Percentiles rank a stretch among this genome's conserved stretches.
phyloP scores from a whole-genome alignment of 2,113 vertebrate genomes.

The Epinephelus cyanopodus region DNA sequence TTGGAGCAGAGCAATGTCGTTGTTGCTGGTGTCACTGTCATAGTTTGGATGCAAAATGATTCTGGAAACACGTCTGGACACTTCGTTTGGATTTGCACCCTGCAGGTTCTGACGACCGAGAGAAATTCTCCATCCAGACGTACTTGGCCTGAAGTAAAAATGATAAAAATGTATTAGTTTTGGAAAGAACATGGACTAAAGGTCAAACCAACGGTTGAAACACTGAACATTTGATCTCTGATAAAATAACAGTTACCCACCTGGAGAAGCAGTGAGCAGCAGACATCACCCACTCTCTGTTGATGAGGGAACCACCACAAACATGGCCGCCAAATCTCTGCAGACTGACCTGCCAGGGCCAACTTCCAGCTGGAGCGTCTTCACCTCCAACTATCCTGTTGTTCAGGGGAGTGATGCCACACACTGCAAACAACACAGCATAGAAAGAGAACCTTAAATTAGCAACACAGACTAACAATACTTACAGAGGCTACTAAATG shows the following conservation, averaged over 20 bases:
- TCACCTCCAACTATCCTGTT: too few species aligned
- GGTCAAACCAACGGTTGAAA: too few species aligned
- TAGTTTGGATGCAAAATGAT: constrained; percentile 77
- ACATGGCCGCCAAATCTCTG: too few species aligned
- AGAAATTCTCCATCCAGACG: not conserved
- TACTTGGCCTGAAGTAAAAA: constrained; percentile 1
- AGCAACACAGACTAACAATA: not conserved
- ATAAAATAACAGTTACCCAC: constrained; percentile 2
- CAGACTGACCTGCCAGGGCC: too few species aligned
- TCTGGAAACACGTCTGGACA: constrained; percentile 16
- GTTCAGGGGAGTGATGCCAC: too few species aligned
- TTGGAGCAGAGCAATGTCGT: constrained; percentile 85
- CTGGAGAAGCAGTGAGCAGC: not conserved
- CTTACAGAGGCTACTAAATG: too few species aligned
- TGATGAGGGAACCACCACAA: too few species aligned
- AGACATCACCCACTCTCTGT: too few species aligned
- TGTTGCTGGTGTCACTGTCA: constrained; percentile 50
- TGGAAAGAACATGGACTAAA: not conserved
- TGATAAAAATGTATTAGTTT: not conserved
- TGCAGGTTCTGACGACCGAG: constrained; percentile 63
- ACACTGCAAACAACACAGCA: too few species aligned
- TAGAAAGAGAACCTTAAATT: too few species aligned
- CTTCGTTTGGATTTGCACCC: constrained; percentile 40
- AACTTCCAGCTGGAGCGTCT: too few species aligned
- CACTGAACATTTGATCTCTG: accelerated